Percentiles rank a stretch among this genome's conserved stretches.
Conservation (phyloP, 2,113 vertebrate genomes). For the Delphinapterus leucas region DNA sequence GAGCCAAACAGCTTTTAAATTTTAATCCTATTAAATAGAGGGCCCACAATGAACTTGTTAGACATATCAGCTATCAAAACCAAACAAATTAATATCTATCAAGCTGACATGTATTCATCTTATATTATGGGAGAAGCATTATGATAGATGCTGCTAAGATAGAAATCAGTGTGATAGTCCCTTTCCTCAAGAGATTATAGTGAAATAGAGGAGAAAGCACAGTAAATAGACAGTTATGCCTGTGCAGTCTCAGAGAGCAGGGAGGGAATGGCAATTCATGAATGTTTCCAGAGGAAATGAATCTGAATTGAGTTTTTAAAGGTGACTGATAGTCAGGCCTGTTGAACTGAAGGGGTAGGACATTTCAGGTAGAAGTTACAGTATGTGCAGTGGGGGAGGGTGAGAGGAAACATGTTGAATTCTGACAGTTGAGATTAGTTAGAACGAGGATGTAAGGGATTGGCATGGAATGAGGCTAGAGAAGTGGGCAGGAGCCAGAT, state of each 20-base stretch:
- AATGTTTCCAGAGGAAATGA: not conserved
- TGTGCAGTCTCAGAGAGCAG: not conserved
- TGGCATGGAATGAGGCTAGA: not conserved
- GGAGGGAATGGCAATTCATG: not conserved
- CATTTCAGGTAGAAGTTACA: not conserved
- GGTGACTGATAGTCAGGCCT: not conserved
- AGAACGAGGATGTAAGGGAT: not conserved
- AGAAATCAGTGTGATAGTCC: not conserved
- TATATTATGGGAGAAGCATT: not conserved
- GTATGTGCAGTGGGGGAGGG: fast-evolving
- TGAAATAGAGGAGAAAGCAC: not conserved
- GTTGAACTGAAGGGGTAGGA: not conserved
- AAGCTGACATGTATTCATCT: not conserved
- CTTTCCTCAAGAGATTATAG: not conserved
- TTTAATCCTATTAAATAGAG: not conserved
- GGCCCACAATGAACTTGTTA: not conserved
- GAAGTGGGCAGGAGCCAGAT: not conserved
- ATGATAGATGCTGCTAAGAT: not conserved
- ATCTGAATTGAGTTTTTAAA: not conserved
- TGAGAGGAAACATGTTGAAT: not conserved
- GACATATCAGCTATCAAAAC: not conserved
- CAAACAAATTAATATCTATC: not conserved
- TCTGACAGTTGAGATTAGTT: not conserved
- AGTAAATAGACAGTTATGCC: not conserved
- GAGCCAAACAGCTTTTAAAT: not conserved